Evolutionary conservation across 2,888 invertebrate species (phyloP), one percentile per base, ranked within the genome.

Genomic region (Eristalis arbustorum): DNA sequence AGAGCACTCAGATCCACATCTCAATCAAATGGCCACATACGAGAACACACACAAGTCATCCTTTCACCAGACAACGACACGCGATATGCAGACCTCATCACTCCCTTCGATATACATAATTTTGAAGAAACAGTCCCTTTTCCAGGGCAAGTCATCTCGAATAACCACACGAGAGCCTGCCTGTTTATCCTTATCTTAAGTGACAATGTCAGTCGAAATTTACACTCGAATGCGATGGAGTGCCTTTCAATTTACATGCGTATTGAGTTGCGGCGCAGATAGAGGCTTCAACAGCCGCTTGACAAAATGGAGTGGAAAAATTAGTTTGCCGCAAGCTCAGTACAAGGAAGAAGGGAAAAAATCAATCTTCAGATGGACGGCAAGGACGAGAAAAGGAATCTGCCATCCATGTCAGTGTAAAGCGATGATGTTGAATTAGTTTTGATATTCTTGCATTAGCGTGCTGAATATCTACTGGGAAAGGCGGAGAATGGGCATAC

Each of bases 271-370:
- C n/a, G 49, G 1, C 49, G n/a, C 49, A 49, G 18, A 61, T 40
- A 59, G 37, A 69, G 61, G 25, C 28, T n/a, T 11, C 42, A 57
- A 34, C 57, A n/a, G 56, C 25, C 64, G 59, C 23, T 59, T 63
- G 56, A 61, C 14, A 69, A 80, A 49, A 49, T 71, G 25, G 34
- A 69, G 23, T 42, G 68, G 49, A 49, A 49, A 49, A 49, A 69
- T 25, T n/a, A 42, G 42, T 42, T n/a, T 42, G 14, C n/a, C n/a
- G 3, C n/a, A 2, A 42, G n/a, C 42, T 14, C 42, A 42, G 42
- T 42, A n/a, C 4, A 4, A 2, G n/a, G 5, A 49, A 18, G 18
- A 49, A 18, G 6, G n/a, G 18, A 49, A 18, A 49, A 3, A 3
- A 49, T n/a, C 6, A 18, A 4, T 18, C 49, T 6, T 18, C 5